A percentile compares a stretch with the other conserved stretches of the same genome.
These are phyloP conservation scores for Enhydra lutris DNA, from an alignment of 2,113 vertebrate genomes.

Conservation along the genomic window DNA sequence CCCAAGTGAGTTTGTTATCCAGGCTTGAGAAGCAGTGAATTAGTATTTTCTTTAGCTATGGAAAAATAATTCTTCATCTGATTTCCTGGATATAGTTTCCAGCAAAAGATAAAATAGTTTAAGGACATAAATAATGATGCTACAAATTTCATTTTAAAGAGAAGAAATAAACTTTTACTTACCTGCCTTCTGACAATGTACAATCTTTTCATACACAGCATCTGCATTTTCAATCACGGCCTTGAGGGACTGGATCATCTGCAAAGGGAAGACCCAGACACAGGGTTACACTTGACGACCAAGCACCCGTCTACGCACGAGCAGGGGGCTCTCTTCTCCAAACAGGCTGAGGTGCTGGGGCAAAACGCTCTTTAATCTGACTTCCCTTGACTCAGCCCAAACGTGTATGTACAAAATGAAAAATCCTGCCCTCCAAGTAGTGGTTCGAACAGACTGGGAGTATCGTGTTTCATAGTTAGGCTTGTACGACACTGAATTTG, in stretches of 20 bases:
- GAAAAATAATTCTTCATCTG: not conserved
- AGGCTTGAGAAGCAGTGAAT: not conserved
- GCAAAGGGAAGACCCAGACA: slow-evolving; percentile 67
- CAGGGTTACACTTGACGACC: not conserved
- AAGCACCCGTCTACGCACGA: fast-evolving
- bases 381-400: not conserved
- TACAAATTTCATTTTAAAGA: not conserved
- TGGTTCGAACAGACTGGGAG: not conserved
- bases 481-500: not conserved
- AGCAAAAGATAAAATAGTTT: not conserved
- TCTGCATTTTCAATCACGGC: slow-evolving; percentile 91
- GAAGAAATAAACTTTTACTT: slow-evolving; percentile 60
- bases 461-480: not conserved
- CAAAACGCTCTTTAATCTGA: not conserved
- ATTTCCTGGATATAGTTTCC: not conserved
- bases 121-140: not conserved
- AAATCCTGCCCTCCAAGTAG: not conserved
- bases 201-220: slow-evolving; percentile 91
- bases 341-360: not conserved
- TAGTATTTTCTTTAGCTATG: not conserved
- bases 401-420: not conserved
- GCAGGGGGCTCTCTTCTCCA: not conserved
- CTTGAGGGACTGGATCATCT: slow-evolving; percentile 97
- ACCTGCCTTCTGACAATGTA: slow-evolving; percentile 93
- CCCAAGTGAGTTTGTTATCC: not conserved